Conservation (phyloP, 2,113 vertebrate species). For the Callithrix jacchus region DNA sequence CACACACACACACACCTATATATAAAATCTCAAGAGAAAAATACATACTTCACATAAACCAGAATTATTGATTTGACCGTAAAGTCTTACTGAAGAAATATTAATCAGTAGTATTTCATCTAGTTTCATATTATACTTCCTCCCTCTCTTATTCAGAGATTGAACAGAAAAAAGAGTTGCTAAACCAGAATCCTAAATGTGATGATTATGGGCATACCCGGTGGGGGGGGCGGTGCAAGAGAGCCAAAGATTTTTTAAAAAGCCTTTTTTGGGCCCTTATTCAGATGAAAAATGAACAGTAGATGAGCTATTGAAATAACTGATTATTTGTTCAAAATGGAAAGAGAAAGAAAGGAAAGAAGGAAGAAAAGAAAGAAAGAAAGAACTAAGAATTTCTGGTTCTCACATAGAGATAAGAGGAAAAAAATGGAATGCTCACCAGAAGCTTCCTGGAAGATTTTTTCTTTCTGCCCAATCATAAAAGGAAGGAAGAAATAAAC, state of each 20-base stretch:
- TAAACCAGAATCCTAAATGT: not conserved
- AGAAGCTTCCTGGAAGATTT: not conserved
- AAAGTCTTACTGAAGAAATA: not conserved
- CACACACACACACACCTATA: too few species aligned
- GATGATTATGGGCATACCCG: not conserved
- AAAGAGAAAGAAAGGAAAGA: not conserved
- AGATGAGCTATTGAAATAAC: not conserved
- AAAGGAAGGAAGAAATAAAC: not conserved
- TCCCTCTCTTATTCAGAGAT: not conserved
- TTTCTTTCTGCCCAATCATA: not conserved
- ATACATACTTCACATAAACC: not conserved
- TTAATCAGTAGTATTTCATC: not conserved
- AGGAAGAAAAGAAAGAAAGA: not conserved
- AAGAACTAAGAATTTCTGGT: not conserved
- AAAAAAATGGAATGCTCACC: not conserved
- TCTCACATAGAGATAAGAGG: not conserved
- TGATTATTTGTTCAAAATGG: not conserved
- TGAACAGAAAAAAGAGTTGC: not conserved
- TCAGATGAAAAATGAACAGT: not conserved
- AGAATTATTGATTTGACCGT: conserved; percentile 35
- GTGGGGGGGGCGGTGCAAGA: not conserved
- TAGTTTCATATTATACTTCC: not conserved
- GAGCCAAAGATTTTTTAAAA: not conserved
- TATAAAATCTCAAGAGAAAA: conserved; percentile 1
- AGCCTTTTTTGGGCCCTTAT: not conserved